Percentiles rank a stretch among this genome's conserved stretches.
These are phyloP conservation scores for Poecilia picta DNA, from an alignment of 2,797 vertebrate species.

Conservation along the genomic window DNA sequence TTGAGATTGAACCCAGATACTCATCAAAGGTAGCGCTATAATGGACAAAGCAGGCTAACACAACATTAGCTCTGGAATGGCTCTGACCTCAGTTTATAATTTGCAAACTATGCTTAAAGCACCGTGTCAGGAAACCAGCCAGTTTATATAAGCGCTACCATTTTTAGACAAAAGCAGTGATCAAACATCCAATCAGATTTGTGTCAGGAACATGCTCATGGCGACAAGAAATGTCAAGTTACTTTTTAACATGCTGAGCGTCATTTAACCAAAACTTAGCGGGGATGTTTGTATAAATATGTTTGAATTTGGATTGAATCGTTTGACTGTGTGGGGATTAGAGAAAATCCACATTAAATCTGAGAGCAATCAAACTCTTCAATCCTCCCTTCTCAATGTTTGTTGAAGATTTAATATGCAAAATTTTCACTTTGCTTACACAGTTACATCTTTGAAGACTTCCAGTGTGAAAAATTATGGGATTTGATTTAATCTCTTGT, in stretches of 20 bases:
- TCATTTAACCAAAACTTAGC: neutral
- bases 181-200: neutral
- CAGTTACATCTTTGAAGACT: neutral
- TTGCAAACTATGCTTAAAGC: neutral
- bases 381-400: neutral
- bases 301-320: neutral
- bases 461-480: neutral
- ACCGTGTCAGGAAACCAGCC: neutral
- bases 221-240: neutral
- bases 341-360: slow-evolving; percentile 1
- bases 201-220: too few species aligned
- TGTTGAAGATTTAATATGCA: neutral
- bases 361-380: neutral
- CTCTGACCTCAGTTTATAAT: neutral
- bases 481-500: neutral
- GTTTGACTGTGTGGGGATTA: neutral
- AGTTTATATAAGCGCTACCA: neutral
- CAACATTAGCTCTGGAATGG: neutral
- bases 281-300: neutral
- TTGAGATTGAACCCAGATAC: neutral
- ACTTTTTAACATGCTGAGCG: neutral
- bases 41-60: neutral
- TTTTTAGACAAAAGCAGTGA: neutral
- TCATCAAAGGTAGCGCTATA: neutral
- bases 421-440: neutral